Evolutionary conservation across 1,140 invertebrate genomes (phyloP), one percentile per base, ranked within the genome.

Genomic region (Sitobion miscanthi): DNA sequence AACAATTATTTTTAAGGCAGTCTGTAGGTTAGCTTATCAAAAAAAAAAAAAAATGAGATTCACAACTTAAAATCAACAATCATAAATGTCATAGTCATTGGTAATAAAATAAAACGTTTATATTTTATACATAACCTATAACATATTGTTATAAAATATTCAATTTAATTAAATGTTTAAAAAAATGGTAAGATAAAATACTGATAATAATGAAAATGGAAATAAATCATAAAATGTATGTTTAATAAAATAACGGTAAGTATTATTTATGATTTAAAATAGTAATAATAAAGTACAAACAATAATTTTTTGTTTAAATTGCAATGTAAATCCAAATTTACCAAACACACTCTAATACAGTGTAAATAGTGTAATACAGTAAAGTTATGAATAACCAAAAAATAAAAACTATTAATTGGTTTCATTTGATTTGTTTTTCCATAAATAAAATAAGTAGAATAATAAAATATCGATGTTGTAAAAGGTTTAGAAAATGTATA

Each of bases 1-100:
- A 90, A 69, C 14, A 93, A 93, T 54, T 92, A 52, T 54, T 54
- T 52, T 92, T 93, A 86, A 92, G 49, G 82, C 91, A 93, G 91
- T 93, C 77, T 86, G 49, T 86, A 52, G 21, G 23, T 93, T 52
- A 92, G 54, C 49, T 86, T n/a, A 93, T 1, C 42, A 42, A 42
- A 42, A 21, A 25, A 38, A 89, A 49, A 87, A 35, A 87, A 49
- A 91, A 85, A 35, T 25, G 91, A 92, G 91, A 92, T 92, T 92
- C 82, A 92, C 17, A 14, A 92, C 49, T 92, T 92, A 92, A 85
- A 82, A 83, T 38, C 5, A 82, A 47, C 9, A 62, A 89, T 52
- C 49, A 52, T 52, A 52, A 52, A 52, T 52, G 49, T 52, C 49
- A 52, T 77, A 82, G n/a, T 91, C 30, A 82, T 77, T 82, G 30